Evolutionary conservation across 2,113 vertebrate genomes (phyloP).

Genomic region (Agapornis roseicollis): DNA sequence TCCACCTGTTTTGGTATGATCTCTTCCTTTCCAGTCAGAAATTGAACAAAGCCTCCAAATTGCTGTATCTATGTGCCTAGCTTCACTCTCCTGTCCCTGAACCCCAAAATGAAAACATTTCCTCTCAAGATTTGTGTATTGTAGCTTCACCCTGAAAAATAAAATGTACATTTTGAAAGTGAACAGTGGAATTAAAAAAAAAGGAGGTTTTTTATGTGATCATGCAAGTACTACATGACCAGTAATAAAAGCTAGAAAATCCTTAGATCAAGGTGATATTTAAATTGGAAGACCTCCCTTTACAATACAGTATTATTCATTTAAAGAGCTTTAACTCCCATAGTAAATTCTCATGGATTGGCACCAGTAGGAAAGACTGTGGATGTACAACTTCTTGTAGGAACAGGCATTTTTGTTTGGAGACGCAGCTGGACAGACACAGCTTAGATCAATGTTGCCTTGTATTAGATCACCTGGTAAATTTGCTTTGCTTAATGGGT

Average conservation of each 20-base stretch:
- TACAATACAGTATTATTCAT: not conserved
- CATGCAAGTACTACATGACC: not conserved
- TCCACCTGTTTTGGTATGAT: not conserved
- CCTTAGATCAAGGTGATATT: not conserved
- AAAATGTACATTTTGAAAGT: not conserved
- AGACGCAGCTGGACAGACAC: not conserved
- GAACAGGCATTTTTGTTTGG: not conserved
- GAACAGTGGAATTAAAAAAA: not conserved
- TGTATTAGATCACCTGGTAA: not conserved
- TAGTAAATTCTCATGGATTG: not conserved
- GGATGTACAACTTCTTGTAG: not conserved
- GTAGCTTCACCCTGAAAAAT: not conserved
- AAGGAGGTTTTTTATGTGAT: rapidly evolving
- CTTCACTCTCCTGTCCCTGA: not conserved
- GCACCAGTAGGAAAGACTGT: not conserved
- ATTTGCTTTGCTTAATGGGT: not conserved
- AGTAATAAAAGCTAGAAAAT: not conserved
- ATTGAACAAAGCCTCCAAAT: not conserved
- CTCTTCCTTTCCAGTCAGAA: not conserved
- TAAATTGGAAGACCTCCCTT: not conserved
- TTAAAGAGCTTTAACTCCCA: not conserved
- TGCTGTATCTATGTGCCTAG: not conserved
- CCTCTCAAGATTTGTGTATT: not conserved
- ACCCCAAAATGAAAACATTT: not conserved
- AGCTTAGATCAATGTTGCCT: not conserved